Evolutionary conservation across 2,888 invertebrate genomes (phyloP).

Genomic region (Electrophaes corylata): DNA sequence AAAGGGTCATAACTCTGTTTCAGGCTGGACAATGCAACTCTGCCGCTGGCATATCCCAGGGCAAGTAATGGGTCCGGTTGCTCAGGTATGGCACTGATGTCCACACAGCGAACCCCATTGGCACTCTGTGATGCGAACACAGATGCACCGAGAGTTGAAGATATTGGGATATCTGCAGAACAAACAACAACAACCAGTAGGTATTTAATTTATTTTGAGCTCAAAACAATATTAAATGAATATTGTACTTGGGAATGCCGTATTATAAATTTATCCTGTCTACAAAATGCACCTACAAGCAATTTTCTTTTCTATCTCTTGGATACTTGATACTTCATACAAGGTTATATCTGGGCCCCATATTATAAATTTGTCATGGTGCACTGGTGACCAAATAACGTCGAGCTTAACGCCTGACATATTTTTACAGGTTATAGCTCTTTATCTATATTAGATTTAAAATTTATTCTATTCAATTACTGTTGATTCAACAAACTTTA

Average conservation of each 20-base stretch:
- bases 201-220: too few relatives aligned
- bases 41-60: conserved; percentile 95
- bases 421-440: not conserved
- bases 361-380: conserved; percentile 91
- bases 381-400: conserved; percentile 93
- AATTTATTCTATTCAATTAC: too few relatives aligned
- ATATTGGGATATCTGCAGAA: conserved; percentile 86
- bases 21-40: conserved; percentile 91
- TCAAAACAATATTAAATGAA: too few relatives aligned
- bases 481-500: too few relatives aligned
- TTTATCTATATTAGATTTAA: too few relatives aligned
- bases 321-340: conserved; percentile 89
- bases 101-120: conserved; percentile 94
- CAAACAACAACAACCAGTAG: not conserved
- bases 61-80: conserved; percentile 92
- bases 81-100: conserved; percentile 90
- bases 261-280: not conserved
- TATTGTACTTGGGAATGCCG: too few relatives aligned
- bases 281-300: conserved; percentile 61
- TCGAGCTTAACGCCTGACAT: conserved; percentile 86
- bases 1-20: conserved; percentile 88
- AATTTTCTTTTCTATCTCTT: conserved; percentile 82
- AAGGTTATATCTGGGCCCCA: conserved; percentile 96
- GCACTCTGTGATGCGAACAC: conserved; percentile 90
- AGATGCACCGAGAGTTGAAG: conserved; percentile 87